Evolutionary conservation across 2,113 vertebrate species (phyloP).

Genomic region (Colius striatus): DNA sequence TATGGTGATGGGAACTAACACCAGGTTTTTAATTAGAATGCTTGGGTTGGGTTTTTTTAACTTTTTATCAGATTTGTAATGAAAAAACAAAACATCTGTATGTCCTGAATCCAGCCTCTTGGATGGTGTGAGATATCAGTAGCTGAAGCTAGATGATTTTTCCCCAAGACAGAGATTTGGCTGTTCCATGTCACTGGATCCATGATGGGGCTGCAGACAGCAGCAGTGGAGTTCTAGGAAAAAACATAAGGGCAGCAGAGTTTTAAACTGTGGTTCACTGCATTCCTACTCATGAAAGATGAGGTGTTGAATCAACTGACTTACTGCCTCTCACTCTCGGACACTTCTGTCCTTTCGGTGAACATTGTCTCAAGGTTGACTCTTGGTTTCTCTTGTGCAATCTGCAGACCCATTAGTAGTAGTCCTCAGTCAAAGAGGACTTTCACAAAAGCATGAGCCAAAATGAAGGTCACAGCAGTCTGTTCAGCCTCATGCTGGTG

Average conservation of each 20-base stretch:
- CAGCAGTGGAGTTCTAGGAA: not conserved
- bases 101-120: not conserved
- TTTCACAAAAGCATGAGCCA: not conserved
- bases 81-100: not conserved
- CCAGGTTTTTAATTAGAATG: not conserved
- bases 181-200: rapidly evolving
- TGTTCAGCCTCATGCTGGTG: not conserved
- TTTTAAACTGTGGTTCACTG: not conserved
- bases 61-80: not conserved
- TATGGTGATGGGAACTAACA: not conserved
- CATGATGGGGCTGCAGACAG: rapidly evolving
- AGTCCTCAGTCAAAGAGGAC: not conserved
- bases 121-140: not conserved
- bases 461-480: not conserved
- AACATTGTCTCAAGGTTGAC: not conserved
- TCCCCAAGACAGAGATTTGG: not conserved
- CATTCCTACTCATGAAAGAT: not conserved
- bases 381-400: not conserved
- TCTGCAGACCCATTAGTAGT: not conserved
- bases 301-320: not conserved
- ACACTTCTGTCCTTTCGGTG: not conserved
- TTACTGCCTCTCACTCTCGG: not conserved
- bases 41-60: not conserved
- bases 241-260: not conserved
- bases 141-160: not conserved